These are phyloP conservation scores for Helicolenus hilgendorfi DNA, from an alignment of 2,797 vertebrate species.

Conservation along the genomic window DNA sequence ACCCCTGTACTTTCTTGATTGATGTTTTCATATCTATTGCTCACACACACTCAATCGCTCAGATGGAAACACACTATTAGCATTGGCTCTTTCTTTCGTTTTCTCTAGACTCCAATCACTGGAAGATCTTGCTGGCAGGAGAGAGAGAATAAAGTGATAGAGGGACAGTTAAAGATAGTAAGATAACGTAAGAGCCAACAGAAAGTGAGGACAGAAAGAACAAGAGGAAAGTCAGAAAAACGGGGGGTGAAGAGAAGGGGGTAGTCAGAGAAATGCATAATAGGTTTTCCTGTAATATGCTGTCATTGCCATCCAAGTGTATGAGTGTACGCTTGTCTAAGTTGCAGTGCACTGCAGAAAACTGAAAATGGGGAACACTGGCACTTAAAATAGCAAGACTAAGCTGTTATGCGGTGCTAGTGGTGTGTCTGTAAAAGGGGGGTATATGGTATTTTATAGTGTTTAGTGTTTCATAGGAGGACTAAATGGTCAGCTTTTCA, in stretches of 20 bases:
- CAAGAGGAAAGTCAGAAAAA: constrained; percentile 13
- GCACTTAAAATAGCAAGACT: constrained; percentile 17
- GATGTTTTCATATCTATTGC: constrained; percentile 70
- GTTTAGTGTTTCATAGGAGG: constrained; percentile 1
- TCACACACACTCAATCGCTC: constrained; percentile 58
- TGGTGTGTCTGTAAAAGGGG: not conserved
- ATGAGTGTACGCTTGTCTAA: constrained; percentile 10
- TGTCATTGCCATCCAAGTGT: constrained; percentile 27
- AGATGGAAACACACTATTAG: constrained; percentile 61
- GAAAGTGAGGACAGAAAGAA: constrained; percentile 22
- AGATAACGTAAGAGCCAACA: constrained; percentile 44
- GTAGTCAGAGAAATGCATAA: constrained; percentile 18
- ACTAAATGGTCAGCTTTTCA: constrained; percentile 14
- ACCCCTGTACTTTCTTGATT: constrained; percentile 59
- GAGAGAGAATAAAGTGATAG: constrained; percentile 51
- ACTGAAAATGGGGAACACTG: constrained; percentile 2
- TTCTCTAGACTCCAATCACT: constrained; percentile 66
- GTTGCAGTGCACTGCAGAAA: constrained; percentile 41
- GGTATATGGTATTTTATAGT: not conserved
- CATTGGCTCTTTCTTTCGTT: constrained; percentile 59
- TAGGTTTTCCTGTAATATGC: constrained; percentile 33
- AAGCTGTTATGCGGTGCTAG: not conserved
- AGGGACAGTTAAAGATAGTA: constrained; percentile 51
- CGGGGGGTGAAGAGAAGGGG: not conserved
- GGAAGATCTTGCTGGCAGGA: constrained; percentile 61